Base-by-base conservation (phyloP, 2,113 vertebrate species). In the Saccopteryx leptura region DNA sequence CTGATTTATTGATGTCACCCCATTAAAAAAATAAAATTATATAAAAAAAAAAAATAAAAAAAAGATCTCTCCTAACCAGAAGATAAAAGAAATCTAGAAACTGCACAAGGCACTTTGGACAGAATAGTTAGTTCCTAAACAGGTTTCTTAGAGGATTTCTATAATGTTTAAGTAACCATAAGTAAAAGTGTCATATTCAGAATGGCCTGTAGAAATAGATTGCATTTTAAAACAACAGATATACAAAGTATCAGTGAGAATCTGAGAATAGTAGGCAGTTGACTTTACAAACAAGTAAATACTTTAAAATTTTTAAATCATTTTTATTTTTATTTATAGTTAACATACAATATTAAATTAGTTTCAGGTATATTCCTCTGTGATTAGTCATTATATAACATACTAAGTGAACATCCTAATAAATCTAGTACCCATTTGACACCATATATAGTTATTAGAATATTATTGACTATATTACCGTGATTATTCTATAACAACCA, bases 101-200 rank as follows among this genome's bases (percentile, higher is more conserved):
- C n/a, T 33, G 33, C 3, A 33, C 4, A 8, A 88, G 76, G 60
- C 54, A 84, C 65, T 94, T n/a, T 18, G 46, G 52, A 85, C 0
- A 86, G 74, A 91, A 60, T 1, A 21, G 12, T 56, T 1, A 21
- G 12, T 56, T 78, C 61, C 61, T 88, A 66, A 88, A 48, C 9
- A 87, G 39, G 28, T 87, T 94, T 93, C 33, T 76, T 71, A 68
- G 48, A 92, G 24, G 54, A 71, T 69, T 71, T 88, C 71, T 52
- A 65, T 7, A 66, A 72, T 46, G 58, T 60, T 48, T 17, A 65
- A 61, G 6, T 66, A 52, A 88, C 14, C 88, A 68, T 94, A 79
- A 79, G 91, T 94, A 31, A 92, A 91, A 92, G 39, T 79, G 71
- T 68, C 65, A 83, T 26, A 31, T 86, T 95, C 75, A 83, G 63